Evolutionary conservation across 2,888 invertebrate species (phyloP), one percentile per base, ranked within the genome.

Genomic region (Teinopalpus imperialis): DNA sequence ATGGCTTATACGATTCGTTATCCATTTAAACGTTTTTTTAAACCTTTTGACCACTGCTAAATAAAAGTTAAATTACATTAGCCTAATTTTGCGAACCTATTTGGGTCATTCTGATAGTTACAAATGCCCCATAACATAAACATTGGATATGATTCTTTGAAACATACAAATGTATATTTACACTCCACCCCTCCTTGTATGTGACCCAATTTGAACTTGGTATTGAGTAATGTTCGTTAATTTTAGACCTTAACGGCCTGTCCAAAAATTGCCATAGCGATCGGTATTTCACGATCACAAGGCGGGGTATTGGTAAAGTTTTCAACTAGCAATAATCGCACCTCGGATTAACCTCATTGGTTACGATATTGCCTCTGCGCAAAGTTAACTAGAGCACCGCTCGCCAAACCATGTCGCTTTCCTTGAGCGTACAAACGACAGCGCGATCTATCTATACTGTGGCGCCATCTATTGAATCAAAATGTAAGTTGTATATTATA

Each of bases 251-350:
- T 76, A 66, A 74, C 85, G 81, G 91, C 92, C 92, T n/a, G 90
- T 91, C 77, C 93, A 95, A 94, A 95, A 94, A 94, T 94, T 94
- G 94, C 93, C 94, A 89, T 91, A 90, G 93, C 90, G 93, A 92
- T 92, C 93, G 93, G 90, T 93, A 91, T 95, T 95, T 93, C 94
- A 94, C 93, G 93, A 92, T 93, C 93, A 90, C 93, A 90, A 86
- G 93, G 93, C 94, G 94, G 94, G 94, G 94, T 94, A 95, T 95
- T 95, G 95, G 95, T 94, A 93, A 94, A 95, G 94, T 95, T 95
- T 94, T 94, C 94, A 95, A 94, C 94, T 94, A 94, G 94, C 94
- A 95, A 95, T 95, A 95, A 95, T 94, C 94, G 93, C 95, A 94
- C 93, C 94, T 94, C 95, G 93, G 94, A 43, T 43, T 31, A 30